A percentile compares a stretch with the other conserved stretches of the same genome.
Conservation (phyloP, 1,140 invertebrate genomes). For the Zaprionus inermis region DNA sequence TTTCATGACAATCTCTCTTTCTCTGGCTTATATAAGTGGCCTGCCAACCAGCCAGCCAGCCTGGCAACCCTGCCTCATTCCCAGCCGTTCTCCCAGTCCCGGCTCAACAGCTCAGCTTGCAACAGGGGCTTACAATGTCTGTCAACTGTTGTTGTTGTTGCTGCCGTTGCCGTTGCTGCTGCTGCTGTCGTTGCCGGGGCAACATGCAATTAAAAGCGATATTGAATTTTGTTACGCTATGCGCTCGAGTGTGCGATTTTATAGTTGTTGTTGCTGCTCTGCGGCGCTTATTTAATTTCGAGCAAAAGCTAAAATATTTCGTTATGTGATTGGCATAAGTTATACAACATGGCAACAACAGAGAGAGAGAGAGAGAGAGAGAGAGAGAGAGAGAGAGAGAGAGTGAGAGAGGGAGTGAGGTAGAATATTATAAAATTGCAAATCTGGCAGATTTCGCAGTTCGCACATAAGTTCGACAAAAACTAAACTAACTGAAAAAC, state of each 20-base stretch:
- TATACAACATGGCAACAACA: conserved; percentile 49
- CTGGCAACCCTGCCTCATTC: background rate
- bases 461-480: background rate
- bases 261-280: conserved; percentile 55
- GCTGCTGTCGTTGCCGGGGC: conserved; percentile 68
- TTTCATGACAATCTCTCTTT: background rate
- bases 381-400: background rate
- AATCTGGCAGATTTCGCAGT: background rate
- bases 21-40: conserved; percentile 76
- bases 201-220: conserved; percentile 82
- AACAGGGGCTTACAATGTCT: conserved; percentile 77
- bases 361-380: background rate
- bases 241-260: conserved; percentile 72
- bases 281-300: conserved; percentile 77
- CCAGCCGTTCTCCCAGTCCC: conserved; percentile 15
- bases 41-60: conserved; percentile 37
- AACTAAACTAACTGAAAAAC: background rate
- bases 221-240: conserved; percentile 81
- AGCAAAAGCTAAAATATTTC: conserved; percentile 75
- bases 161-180: conserved; percentile 44
- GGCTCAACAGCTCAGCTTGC: conserved; percentile 70
- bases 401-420: too few species aligned
- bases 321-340: conserved; percentile 79
- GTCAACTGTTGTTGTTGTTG: conserved; percentile 53
- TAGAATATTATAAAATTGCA: conserved; percentile 1